A percentile compares a stretch with the other conserved stretches of the same genome.
Evolutionary conservation across 2,797 vertebrate species (phyloP).

Genomic region (Glyptemys insculpta): DNA sequence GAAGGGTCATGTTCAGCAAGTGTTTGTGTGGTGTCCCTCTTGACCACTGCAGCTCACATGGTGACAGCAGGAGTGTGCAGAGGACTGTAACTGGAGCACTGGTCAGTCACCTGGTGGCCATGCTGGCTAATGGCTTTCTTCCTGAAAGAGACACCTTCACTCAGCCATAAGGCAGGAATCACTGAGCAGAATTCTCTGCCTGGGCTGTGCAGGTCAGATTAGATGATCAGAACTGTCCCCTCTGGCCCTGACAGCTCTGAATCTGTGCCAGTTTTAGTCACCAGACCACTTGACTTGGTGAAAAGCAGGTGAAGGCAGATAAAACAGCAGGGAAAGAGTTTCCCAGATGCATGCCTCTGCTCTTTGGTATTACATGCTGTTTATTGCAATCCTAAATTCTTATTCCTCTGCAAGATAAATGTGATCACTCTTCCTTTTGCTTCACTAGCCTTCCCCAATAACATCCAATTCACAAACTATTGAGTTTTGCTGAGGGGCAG

Average conservation of each 20-base stretch:
- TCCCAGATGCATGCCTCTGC: not conserved
- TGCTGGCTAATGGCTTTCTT: not conserved
- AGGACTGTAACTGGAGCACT: rapidly evolving
- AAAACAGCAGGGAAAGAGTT: not conserved
- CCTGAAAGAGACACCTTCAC: rapidly evolving
- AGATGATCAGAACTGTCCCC: not conserved
- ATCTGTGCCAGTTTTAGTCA: rapidly evolving
- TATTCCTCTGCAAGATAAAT: slow-evolving; percentile 59
- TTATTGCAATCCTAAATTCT: slow-evolving; percentile 43
- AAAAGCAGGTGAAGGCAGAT: rapidly evolving
- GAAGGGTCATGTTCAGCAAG: not conserved
- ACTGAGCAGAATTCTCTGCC: rapidly evolving
- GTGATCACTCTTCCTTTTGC: slow-evolving; percentile 1
- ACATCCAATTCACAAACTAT: slow-evolving; percentile 73
- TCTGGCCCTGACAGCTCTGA: not conserved
- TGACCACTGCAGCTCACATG: not conserved
- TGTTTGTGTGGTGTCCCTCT: not conserved
- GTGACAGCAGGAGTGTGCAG: not conserved
- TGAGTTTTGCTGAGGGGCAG: slow-evolving; percentile 79
- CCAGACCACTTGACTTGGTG: rapidly evolving
- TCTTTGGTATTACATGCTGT: not conserved
- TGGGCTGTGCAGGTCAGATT: not conserved
- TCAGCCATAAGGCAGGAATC: rapidly evolving
- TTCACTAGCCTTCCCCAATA: slow-evolving; percentile 53
- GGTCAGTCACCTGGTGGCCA: not conserved